A percentile compares a stretch with the other conserved stretches of the same genome.
Evolutionary conservation across 2,888 invertebrate genomes (phyloP).

Genomic region (Maniola hyperantus): DNA sequence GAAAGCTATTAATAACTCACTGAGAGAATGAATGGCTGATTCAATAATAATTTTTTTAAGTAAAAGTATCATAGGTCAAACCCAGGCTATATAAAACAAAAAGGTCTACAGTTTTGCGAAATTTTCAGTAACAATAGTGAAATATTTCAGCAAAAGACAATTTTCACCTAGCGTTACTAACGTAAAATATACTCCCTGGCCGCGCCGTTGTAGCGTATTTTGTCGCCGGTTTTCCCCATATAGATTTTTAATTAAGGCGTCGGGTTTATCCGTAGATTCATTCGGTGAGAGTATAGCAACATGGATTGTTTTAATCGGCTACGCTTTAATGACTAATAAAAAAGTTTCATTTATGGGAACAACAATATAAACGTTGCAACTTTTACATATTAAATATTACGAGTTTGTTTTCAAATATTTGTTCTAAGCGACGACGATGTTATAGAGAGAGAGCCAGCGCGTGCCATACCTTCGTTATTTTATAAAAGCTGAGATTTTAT

Average conservation of each 20-base stretch:
- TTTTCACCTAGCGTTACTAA: conserved; percentile 1
- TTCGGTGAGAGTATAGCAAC: background rate
- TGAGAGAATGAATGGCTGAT: background rate
- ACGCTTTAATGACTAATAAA: too few species aligned
- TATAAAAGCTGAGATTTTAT: too few species aligned
- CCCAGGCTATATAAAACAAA: background rate
- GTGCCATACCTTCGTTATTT: too few species aligned
- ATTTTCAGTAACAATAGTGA: background rate
- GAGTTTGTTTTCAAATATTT: too few species aligned
- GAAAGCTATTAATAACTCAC: background rate
- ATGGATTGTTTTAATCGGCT: too few species aligned
- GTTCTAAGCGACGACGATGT: too few species aligned
- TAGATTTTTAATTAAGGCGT: conserved; percentile 13
- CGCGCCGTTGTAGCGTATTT: background rate
- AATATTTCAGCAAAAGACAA: conserved; percentile 1
- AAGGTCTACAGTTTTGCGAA: background rate
- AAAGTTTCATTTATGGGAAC: too few species aligned
- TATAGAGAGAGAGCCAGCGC: too few species aligned
- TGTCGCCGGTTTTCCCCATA: conserved; percentile 6
- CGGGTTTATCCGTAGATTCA: background rate
- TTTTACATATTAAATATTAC: too few species aligned
- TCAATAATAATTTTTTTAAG: too few species aligned
- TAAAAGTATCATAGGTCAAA: too few species aligned
- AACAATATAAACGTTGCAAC: too few species aligned
- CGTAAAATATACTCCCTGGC: background rate